Evolutionary conservation across 2,113 vertebrate genomes (phyloP), one percentile per base, ranked within the genome.

Genomic region (Megaceryle torquata): DNA sequence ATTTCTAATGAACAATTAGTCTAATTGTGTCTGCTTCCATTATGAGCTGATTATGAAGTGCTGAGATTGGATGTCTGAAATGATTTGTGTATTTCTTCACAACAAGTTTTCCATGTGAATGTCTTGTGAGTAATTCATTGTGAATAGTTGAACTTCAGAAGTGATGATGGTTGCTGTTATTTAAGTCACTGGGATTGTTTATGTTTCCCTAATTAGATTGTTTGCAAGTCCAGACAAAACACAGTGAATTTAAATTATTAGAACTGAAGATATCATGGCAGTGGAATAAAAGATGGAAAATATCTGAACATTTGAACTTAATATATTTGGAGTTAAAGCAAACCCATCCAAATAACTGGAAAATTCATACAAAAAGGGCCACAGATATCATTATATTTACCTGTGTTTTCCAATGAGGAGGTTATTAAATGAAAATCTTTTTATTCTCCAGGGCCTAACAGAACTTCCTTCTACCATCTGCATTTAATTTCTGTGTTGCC

Each of bases 201-300:
- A 57, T 68, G 64, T 69, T 89, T 92, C 67, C 54, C 13, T 95
- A 89, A 92, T 89, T 85, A 91, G 50, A 92, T 95, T 89, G 84
- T 88, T 85, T 89, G 29, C 13, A 54, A 81, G 65, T 75, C 76
- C 77, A 93, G 95, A 91, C 69, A 92, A 96, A 96, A 91, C 77
- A 93, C 0, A 1, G 56, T 57, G 65, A 94, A 65, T 95, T 94
- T 16, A 68, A 81, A 68, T 57, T 83, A 81, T 65, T 50, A 65
- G 39, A 88, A 79, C 44, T 78, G 72, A 92, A 96, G 92, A 81
- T 41, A 61, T 20, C 15, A 16, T 53, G 56, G 11, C 28, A 44
- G 7, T 75, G 61, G 41, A 88, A 81, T 53, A 86, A 88, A 67
- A 67, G 5, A 28, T 93, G 71, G 85, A 87, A 94, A 93, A 25